Evolutionary conservation across 2,113 vertebrate species (phyloP).

Genomic region (Agapornis roseicollis): DNA sequence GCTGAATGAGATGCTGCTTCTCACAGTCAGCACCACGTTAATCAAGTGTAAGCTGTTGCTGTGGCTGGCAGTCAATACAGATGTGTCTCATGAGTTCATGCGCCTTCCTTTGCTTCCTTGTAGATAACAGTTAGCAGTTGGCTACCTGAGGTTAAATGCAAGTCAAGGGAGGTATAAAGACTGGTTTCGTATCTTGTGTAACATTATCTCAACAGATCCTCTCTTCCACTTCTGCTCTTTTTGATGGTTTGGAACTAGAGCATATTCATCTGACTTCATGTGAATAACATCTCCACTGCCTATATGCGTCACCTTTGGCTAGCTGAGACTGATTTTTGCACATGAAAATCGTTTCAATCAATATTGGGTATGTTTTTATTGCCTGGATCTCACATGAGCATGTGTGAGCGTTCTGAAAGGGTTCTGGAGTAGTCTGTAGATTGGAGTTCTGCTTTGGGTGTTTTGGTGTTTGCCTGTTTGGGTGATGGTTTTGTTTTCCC

Average conservation of each 20-base stretch:
- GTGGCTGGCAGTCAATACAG: background rate
- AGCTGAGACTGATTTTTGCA: background rate
- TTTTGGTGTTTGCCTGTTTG: background rate
- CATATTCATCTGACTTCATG: background rate
- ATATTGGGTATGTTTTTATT: background rate
- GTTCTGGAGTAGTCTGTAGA: background rate
- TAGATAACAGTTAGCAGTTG: background rate
- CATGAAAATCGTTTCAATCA: background rate
- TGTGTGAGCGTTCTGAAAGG: slow-evolving; percentile 9
- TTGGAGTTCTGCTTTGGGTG: background rate
- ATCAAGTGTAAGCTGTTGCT: background rate
- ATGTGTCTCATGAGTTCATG: background rate
- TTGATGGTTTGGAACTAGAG: background rate
- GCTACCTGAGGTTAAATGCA: background rate
- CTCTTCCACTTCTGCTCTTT: background rate
- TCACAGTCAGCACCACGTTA: background rate
- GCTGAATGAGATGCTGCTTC: background rate
- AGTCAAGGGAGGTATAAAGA: background rate
- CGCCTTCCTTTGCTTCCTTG: background rate
- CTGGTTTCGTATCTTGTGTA: background rate
- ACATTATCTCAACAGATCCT: background rate
- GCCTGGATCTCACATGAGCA: background rate
- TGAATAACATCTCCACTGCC: background rate
- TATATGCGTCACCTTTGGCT: background rate
- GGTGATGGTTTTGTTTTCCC: background rate